Conservation (phyloP, 2,113 vertebrate genomes). For the human (Homo sapiens) region GRCh38 chr4:11138501-11139000, state of each 20-base stretch:
- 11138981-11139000: not conserved
- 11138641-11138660: not conserved
- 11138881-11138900: not conserved
- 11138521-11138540: not conserved
- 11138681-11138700: not conserved
- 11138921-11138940: not conserved
- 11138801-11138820: not conserved
- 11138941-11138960: not conserved
- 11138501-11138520: not conserved
- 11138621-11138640: not conserved
- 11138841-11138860: not conserved
- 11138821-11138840: accelerated
- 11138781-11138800: not conserved
- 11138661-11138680: not conserved
- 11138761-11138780: not conserved
- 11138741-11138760: not conserved
- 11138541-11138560: not conserved
- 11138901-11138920: not conserved
- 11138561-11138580: not conserved
- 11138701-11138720: not conserved
- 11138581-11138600: not conserved
- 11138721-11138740: not conserved
- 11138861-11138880: not conserved
- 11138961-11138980: not conserved
- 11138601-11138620: not conserved